Evolutionary conservation across 2,113 vertebrate species (phyloP).

Genomic region (Takifugu bimaculatus): DNA sequence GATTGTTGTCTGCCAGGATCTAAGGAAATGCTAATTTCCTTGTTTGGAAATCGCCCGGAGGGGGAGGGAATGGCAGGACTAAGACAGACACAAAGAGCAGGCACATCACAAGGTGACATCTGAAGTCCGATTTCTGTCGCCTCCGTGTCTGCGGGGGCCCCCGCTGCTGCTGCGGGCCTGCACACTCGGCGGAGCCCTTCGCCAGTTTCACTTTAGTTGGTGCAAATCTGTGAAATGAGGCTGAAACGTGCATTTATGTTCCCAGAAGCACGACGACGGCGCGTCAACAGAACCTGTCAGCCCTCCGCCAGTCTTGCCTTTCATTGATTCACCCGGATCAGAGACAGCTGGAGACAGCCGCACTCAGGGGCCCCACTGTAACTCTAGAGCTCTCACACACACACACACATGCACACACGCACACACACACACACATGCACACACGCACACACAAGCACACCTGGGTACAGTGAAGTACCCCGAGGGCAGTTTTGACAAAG

Average conservation of each 20-base stretch:
- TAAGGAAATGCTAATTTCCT: slow-evolving; percentile 36
- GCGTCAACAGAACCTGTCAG: slow-evolving; percentile 48
- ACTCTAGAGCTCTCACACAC: slow-evolving; percentile 35
- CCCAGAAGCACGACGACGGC: slow-evolving; percentile 20
- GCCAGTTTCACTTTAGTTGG: background rate
- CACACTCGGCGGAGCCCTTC: background rate
- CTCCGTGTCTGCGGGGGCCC: too few relatives aligned
- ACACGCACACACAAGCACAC: slow-evolving; percentile 36
- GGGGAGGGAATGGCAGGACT: background rate
- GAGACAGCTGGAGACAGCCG: slow-evolving; percentile 56
- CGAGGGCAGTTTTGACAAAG: slow-evolving; percentile 38
- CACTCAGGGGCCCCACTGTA: slow-evolving; percentile 44
- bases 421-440: slow-evolving; percentile 14
- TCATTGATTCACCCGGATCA: slow-evolving; percentile 51
- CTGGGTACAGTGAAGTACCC: slow-evolving; percentile 49
- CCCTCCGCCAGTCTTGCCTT: slow-evolving; percentile 35
- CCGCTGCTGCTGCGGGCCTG: slow-evolving; percentile 36
- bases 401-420: slow-evolving; percentile 6
- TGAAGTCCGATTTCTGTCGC: slow-evolving; percentile 40
- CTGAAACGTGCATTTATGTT: background rate
- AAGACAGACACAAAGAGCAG: slow-evolving; percentile 27
- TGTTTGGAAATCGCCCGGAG: slow-evolving; percentile 36
- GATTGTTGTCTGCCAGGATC: slow-evolving; percentile 26
- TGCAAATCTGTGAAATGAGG: too few relatives aligned
- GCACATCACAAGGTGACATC: slow-evolving; percentile 46